A percentile compares a stretch with the other conserved stretches of the same genome.
Evolutionary conservation across 2,888 invertebrate genomes (phyloP).

Genomic region (Halictus quadricinctus): DNA sequence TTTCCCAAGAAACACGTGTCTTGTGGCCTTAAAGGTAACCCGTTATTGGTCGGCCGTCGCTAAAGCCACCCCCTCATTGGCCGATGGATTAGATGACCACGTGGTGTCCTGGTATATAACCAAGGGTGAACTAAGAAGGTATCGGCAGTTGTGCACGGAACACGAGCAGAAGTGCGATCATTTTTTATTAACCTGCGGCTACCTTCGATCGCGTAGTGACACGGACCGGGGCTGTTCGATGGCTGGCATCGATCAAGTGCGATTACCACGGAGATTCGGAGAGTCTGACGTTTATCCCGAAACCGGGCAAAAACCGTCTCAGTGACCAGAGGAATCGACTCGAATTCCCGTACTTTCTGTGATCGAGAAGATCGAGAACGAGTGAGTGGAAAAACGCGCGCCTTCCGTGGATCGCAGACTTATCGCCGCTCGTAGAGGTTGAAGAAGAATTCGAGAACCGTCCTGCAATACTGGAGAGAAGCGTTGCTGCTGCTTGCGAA

Average conservation of each 20-base stretch:
- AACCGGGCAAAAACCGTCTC: not conserved
- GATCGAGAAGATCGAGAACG: conserved; percentile 1
- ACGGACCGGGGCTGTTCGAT: conserved; percentile 16
- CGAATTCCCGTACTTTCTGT: conserved; percentile 19
- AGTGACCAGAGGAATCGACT: not conserved
- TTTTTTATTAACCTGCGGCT: conserved; percentile 49
- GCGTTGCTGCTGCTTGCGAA: not conserved
- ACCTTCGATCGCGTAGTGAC: conserved; percentile 57
- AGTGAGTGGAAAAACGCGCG: conserved; percentile 29
- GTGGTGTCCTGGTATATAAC: conserved; percentile 81
- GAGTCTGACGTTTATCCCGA: not conserved
- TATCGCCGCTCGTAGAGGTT: not conserved
- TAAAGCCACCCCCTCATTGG: conserved; percentile 75
- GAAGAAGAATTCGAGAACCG: not conserved
- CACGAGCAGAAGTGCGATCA: conserved; percentile 70
- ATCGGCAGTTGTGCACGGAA: conserved; percentile 78
- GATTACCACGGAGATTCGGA: conserved; percentile 24
- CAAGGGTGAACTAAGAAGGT: conserved; percentile 76
- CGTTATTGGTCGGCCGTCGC: conserved; percentile 72
- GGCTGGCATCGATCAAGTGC: conserved; percentile 46
- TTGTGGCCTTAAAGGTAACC: conserved; percentile 67
- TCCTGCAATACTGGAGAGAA: not conserved
- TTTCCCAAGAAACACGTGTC: conserved; percentile 78
- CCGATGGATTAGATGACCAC: conserved; percentile 80
- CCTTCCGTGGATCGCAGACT: conserved; percentile 7